A percentile compares a stretch with the other conserved stretches of the same genome.
Conservation (phyloP, 1,140 invertebrate species). For the Eriocheir sinensis region DNA sequence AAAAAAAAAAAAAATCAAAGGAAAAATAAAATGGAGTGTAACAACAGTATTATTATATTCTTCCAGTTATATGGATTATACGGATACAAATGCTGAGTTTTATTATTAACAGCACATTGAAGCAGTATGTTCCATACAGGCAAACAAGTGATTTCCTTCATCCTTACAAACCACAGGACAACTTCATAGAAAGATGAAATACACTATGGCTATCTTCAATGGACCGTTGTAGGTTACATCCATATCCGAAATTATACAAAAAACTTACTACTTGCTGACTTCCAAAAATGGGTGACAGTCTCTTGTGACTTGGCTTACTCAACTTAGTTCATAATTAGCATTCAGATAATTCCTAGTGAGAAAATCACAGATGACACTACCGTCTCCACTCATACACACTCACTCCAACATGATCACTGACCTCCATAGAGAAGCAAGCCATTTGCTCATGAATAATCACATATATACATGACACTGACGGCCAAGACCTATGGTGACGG, state of each 20-base stretch:
- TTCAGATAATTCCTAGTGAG: conserved; percentile 73
- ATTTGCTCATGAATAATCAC: conserved; percentile 65
- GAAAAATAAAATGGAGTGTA: conserved; percentile 61
- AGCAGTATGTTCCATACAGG: conserved; percentile 77
- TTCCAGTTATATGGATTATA: conserved; percentile 78
- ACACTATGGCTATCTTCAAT: conserved; percentile 74
- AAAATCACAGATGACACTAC: conserved; percentile 77
- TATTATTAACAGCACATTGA: conserved; percentile 77
- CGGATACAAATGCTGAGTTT: conserved; percentile 77
- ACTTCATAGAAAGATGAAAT: conserved; percentile 77
- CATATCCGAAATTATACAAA: conserved; percentile 74
- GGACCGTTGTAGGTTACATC: conserved; percentile 64
- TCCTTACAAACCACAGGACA: conserved; percentile 75
- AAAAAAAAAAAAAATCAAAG: too few relatives aligned
- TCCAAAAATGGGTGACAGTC: conserved; percentile 69
- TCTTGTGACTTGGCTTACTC: conserved; percentile 72
- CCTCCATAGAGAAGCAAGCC: conserved; percentile 54
- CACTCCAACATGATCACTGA: conserved; percentile 42
- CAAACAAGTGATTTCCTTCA: conserved; percentile 77
- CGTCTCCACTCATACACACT: conserved; percentile 65
- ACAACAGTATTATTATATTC: conserved; percentile 78
- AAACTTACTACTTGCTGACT: conserved; percentile 74
- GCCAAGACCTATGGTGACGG: conserved; percentile 74
- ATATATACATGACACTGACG: conserved; percentile 69
- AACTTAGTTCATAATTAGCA: conserved; percentile 64